Percentiles rank a stretch among this genome's conserved stretches.
phyloP scores from a whole-genome alignment of 2,113 vertebrate species.

The Heptranchias perlo region DNA sequence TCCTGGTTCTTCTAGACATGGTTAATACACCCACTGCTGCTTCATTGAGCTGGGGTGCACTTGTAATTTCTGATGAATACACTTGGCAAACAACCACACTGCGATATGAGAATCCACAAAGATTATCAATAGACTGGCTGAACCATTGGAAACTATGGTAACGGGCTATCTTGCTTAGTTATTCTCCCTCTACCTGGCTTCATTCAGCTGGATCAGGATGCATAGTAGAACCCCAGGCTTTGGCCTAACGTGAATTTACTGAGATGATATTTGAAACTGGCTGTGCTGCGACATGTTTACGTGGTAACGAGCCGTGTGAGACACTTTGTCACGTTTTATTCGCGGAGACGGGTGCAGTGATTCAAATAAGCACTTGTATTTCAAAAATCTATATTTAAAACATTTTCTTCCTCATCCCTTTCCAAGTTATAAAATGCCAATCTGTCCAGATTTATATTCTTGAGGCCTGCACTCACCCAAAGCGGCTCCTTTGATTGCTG shows the following conservation, averaged over 20 bases:
- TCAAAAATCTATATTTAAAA: neutral
- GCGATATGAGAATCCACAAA: neutral
- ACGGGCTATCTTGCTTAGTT: neutral
- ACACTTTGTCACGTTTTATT: neutral
- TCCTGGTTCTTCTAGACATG: neutral
- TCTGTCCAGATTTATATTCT: neutral
- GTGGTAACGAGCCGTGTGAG: neutral
- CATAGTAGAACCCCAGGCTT: neutral
- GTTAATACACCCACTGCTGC: neutral
- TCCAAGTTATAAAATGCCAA: neutral
- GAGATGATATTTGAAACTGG: neutral
- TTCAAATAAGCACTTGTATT: neutral
- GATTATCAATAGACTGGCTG: neutral
- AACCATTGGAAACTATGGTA: neutral
- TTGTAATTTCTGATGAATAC: neutral
- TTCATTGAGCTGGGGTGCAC: neutral
- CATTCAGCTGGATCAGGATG: neutral
- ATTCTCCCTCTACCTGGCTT: neutral
- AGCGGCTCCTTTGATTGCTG: neutral
- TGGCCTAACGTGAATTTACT: neutral
- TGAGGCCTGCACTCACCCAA: neutral
- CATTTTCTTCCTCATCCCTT: neutral
- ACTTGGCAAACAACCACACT: neutral
- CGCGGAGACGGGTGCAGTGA: neutral
- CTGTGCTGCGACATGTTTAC: neutral